phyloP scores from a whole-genome alignment of 2,888 invertebrate genomes.

The Halocaridina rubra region DNA sequence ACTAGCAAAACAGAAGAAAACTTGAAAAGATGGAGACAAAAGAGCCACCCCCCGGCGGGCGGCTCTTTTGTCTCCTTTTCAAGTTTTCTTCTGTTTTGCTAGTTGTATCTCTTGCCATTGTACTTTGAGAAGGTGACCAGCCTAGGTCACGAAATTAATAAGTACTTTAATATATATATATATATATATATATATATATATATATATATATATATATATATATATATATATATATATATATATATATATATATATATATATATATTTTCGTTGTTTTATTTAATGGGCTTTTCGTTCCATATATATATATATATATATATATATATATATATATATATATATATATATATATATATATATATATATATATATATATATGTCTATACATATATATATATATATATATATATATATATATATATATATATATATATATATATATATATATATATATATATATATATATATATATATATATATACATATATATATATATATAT shows the following conservation, averaged over 20 bases:
- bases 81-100: too few species aligned
- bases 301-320: too few species aligned
- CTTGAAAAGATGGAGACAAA: too few species aligned
- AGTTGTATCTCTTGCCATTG: too few species aligned
- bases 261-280: too few species aligned
- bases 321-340: not conserved
- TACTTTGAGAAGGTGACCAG: too few species aligned
- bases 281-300: too few species aligned
- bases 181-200: conserved; percentile 27
- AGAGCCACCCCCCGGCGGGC: too few species aligned
- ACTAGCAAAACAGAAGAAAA: too few species aligned
- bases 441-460: conserved; percentile 20
- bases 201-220: conserved; percentile 30
- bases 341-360: not conserved
- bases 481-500: conserved; percentile 1
- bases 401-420: not conserved
- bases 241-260: not conserved
- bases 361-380: not conserved
- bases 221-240: not conserved
- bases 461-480: conserved; percentile 10
- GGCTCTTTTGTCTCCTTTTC: too few species aligned
- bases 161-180: too few species aligned
- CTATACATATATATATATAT: conserved; percentile 28
- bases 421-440: not conserved
- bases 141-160: too few species aligned